Evolutionary conservation across 2,797 vertebrate genomes (phyloP), one percentile per base, ranked within the genome.

Genomic region (Pipistrellus pygmaeus): DNA sequence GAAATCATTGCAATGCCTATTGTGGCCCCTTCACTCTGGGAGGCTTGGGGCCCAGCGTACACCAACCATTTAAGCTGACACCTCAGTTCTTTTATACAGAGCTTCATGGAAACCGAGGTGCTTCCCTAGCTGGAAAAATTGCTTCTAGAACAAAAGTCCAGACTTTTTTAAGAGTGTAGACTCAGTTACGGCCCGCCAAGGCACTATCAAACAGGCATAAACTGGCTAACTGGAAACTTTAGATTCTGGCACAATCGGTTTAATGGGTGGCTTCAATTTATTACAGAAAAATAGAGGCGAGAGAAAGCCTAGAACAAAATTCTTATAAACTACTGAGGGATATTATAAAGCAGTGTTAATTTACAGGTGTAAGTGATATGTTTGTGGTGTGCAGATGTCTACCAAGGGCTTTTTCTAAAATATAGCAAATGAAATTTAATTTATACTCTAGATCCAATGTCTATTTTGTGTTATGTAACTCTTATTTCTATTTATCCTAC

Each of bases 91-190:
- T 72, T 92, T 38, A 46, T 35, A 60, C 21, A 38, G 48, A 73
- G 73, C 55, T 78, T 71, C 38, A 2, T 6, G 46, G 80, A 46
- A 84, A 55, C 87, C 0, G 0, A 89, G 76, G 75, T 64, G 44
- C 72, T 90, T 73, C 83, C 80, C 85, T 57, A 38, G 75, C 89
- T 96, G 77, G 86, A 85, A 92, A 87, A 84, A 72, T n/a, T 92
- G 73, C 90, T 85, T 78, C 78, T 64, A 82, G 81, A 93, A 96
- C 72, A 80, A 93, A 95, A 69, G 15, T 73, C 48, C 48, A 25
- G 46, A 51, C 72, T 71, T 60, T 60, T 87, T 44, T 3, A 48
- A 84, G 48, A 32, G 13, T 53, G 2, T 51, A n/a, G 89, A 60
- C 25, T 38, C 48, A 3, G 72, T 76, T 60, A 68, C 86, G 53